phyloP scores from a whole-genome alignment of 2,888 invertebrate genomes.

The Sclerodermus sp. region DNA sequence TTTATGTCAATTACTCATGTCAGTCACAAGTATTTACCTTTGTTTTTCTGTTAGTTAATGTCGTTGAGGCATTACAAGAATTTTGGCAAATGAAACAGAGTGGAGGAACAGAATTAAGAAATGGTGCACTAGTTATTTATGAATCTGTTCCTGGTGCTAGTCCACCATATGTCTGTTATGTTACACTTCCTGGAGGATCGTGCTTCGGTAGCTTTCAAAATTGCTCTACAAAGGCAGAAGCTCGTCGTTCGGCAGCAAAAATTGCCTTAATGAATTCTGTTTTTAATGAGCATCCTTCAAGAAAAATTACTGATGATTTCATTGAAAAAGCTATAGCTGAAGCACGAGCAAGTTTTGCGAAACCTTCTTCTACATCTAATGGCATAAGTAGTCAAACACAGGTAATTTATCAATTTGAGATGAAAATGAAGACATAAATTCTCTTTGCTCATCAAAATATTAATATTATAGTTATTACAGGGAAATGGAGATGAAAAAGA shows the following conservation, averaged over 20 bases:
- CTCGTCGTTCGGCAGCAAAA: constrained; percentile 90
- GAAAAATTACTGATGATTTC: constrained; percentile 90
- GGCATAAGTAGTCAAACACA: constrained; percentile 39
- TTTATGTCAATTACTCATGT: neutral
- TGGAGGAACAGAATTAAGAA: constrained; percentile 79
- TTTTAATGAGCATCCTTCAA: constrained; percentile 92
- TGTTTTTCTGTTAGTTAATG: constrained; percentile 72
- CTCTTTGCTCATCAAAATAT: neutral
- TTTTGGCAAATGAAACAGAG: constrained; percentile 98
- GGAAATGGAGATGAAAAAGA: constrained; percentile 61
- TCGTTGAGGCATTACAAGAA: constrained; percentile 93
- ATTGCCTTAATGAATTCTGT: constrained; percentile 96
- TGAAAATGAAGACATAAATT: neutral
- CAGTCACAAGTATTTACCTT: neutral
- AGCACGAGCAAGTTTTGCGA: constrained; percentile 73
- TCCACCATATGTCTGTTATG: constrained; percentile 93
- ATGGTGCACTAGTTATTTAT: constrained; percentile 90
- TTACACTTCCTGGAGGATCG: constrained; percentile 91
- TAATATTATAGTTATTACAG: constrained; percentile 51
- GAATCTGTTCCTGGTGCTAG: constrained; percentile 90
- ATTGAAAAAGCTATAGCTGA: constrained; percentile 91
- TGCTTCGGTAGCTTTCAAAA: constrained; percentile 96
- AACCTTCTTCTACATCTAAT: constrained; percentile 44
- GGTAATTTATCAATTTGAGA: constrained; percentile 14
- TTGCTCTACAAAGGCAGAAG: constrained; percentile 93